Conservation (phyloP, 1,140 invertebrate genomes). For the Periplaneta americana region DNA sequence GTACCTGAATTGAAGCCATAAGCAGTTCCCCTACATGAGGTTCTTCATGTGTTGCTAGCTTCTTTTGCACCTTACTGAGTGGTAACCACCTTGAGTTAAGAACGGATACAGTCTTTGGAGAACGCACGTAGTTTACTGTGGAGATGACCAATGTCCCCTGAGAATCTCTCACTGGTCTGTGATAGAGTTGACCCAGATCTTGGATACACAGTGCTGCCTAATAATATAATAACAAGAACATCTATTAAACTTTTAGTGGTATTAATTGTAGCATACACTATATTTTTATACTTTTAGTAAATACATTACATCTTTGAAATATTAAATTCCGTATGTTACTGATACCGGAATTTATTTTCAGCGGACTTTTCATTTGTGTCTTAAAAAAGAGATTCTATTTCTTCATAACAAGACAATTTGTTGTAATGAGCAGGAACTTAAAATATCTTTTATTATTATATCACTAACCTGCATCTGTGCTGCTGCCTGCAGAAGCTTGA, state of each 20-base stretch:
- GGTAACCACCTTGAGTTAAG: slow-evolving; percentile 88
- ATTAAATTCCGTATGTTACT: too few species aligned
- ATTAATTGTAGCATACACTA: too few species aligned
- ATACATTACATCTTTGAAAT: too few species aligned
- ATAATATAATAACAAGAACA: slow-evolving; percentile 18
- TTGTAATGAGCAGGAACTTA: too few species aligned
- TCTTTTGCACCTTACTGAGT: slow-evolving; percentile 65
- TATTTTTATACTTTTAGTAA: too few species aligned
- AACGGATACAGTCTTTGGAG: slow-evolving; percentile 75
- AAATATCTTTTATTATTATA: too few species aligned
- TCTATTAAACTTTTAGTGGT: too few species aligned
- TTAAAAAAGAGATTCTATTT: too few species aligned
- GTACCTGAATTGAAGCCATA: slow-evolving; percentile 72
- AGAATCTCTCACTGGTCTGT: slow-evolving; percentile 79
- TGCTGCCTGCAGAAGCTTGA: slow-evolving; percentile 85
- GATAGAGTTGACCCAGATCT: slow-evolving; percentile 89
- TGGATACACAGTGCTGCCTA: slow-evolving; percentile 79
- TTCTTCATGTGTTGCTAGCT: slow-evolving; percentile 50
- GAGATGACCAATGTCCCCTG: slow-evolving; percentile 88
- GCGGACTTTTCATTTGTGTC: too few species aligned
- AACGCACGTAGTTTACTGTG: slow-evolving; percentile 77
- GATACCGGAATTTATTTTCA: too few species aligned
- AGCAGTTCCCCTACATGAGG: slow-evolving; percentile 74
- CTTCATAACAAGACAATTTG: too few species aligned
- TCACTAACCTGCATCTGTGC: slow-evolving; percentile 84